phyloP scores from a whole-genome alignment of 2,113 vertebrate species.

The Pipa parva region DNA sequence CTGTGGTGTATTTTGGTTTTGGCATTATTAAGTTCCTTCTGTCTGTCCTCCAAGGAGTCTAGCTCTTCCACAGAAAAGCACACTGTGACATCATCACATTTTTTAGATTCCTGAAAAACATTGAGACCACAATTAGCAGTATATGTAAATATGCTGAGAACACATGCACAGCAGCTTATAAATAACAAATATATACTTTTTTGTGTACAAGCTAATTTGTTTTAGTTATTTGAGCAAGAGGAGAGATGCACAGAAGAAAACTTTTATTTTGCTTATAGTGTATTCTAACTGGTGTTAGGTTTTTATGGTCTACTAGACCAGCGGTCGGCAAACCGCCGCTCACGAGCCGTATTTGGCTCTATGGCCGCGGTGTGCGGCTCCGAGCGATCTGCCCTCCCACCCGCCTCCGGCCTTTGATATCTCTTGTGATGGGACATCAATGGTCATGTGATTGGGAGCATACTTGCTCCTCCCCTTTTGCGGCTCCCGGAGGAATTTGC shows the following conservation, averaged over 20 bases:
- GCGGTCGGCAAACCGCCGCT: no score
- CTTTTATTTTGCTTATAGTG: no score
- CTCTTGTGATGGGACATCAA: no score
- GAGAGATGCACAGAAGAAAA: background rate
- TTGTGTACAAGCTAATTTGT: background rate
- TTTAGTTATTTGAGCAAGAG: background rate
- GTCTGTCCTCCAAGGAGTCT: constrained; percentile 18
- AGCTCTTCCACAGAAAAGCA: constrained; percentile 31
- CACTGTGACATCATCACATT: constrained; percentile 6
- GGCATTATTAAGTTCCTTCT: background rate
- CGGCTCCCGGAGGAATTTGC: no score
- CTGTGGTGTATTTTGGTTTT: constrained; percentile 17
- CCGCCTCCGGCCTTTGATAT: no score
- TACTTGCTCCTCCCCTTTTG: no score
- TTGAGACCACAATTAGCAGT: background rate
- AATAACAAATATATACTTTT: background rate
- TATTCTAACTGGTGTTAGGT: no score
- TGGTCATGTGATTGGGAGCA: no score
- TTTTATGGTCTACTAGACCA: no score
- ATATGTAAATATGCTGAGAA: background rate
- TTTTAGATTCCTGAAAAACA: constrained; percentile 6
- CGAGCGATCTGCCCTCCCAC: no score
- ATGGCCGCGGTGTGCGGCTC: no score
- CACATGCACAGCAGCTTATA: background rate
- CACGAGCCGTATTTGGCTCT: no score